Evolutionary conservation across 1,140 invertebrate species (phyloP), one percentile per base, ranked within the genome.

Genomic region (Drosophila equinoxialis): DNA sequence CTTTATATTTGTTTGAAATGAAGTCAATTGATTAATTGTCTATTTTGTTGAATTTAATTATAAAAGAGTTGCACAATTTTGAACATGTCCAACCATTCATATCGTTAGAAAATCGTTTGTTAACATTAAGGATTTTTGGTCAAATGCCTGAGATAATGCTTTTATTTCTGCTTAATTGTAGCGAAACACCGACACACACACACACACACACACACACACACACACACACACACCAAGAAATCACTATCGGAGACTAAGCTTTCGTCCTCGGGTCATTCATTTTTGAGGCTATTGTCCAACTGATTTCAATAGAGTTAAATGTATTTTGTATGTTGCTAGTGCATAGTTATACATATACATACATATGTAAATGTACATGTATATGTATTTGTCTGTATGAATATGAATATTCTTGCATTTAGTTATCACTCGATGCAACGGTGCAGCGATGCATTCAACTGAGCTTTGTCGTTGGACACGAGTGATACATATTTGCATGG

Each of bases 361-460:
- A 61, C 48, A 65, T 65, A 8, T 35, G 33, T 7, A 1, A 5
- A 7, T 39, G 37, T 39, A 55, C 42, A n/a, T 33, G 8, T 26
- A 0, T 5, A 6, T 30, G 26, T 14, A 35, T 57, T 8, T 57
- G n/a, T 30, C 30, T 11, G 17, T 37, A 41, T 39, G 26, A 70
- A 74, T 74, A 77, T 59, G 57, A 59, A 77, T 77, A 77, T 39
- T 13, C 61, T 69, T 51, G 58, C 61, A 73, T 73, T 68, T 68
- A 51, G 74, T 51, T 39, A 37, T 45, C 37, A 74, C 61, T 57
- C 35, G 58, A 57, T 74, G 74, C 74, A 77, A 10, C 71, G 66
- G 71, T 74, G 71, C 74, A 77, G 11, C 71, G 71, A 74, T 73
- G 74, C 74, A 66, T 77, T 74, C 62, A 65, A 65, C 67, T 69